Base-by-base conservation (phyloP, 2,888 invertebrate genomes). In the Polyommatus iphigenia region DNA sequence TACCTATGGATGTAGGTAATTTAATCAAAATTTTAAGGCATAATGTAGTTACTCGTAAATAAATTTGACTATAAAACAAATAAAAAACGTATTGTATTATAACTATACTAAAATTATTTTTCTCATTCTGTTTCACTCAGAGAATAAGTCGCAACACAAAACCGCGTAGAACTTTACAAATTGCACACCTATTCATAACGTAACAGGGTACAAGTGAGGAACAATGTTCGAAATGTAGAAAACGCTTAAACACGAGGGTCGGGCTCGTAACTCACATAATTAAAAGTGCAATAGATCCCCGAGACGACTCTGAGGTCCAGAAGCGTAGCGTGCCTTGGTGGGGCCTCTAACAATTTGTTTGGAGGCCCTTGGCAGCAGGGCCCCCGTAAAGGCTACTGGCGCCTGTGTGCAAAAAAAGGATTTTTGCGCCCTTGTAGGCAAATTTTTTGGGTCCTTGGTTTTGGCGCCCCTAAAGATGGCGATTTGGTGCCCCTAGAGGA, bases 251-350 rank as follows among this genome's bases (percentile, higher is more conserved):
- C 71, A 46, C 18, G 29, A 13, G 24, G 7, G 10, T 6, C 75
- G 15, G 75, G 18, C 75, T 50, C 77, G 78, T 71, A 80, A 72
- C 77, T 81, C 80, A 81, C 80, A 82, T 88, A 89, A 88, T 87
- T 87, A 88, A 88, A 87, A 90, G 86, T 87, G 88, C 88, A 90
- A 89, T 89, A 89, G 85, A 89, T 90, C 85, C 79, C 80, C 85
- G 10, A 20, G 15, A 59, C 20, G 59, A 20, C 59, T 59, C 59
- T 20, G 0, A 59, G 59, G 8, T 59, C 59, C 54, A 54, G 54
- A 54, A 54, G 54, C 54, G 54, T 54, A 54, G 54, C 18, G 54
- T 18, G 54, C 54, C 18, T 18, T 3, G 18, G 54, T 5, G 54
- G 54, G 18, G 50, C 4, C 50, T 2, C 18, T 5, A 46, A 46